Evolutionary conservation across 1,140 invertebrate species (phyloP).

Genomic region (Drosophila triauraria): DNA sequence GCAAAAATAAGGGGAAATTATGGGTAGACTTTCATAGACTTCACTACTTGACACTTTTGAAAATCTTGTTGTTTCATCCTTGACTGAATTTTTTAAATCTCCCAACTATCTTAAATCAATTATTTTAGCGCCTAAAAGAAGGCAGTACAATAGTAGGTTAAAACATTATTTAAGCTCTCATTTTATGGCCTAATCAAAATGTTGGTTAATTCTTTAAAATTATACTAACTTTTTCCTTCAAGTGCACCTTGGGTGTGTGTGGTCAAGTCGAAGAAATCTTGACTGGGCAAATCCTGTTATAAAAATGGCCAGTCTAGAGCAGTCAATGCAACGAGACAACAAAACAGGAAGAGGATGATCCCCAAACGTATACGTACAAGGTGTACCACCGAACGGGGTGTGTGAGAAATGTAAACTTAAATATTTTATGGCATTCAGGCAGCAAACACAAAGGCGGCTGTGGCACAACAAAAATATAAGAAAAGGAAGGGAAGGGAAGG

Average conservation of each 20-base stretch:
- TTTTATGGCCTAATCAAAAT: too few relatives aligned
- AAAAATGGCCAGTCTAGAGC: constrained; percentile 68
- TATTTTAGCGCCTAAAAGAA: not conserved
- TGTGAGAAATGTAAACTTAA: constrained; percentile 76
- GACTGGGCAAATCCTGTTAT: constrained; percentile 71
- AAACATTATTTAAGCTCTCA: too few relatives aligned
- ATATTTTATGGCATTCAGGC: constrained; percentile 76
- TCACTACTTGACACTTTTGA: too few relatives aligned
- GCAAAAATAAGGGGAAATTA: not conserved
- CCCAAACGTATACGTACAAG: constrained; percentile 1
- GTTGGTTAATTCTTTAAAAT: not conserved
- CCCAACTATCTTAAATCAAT: too few relatives aligned
- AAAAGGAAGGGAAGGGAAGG: not conserved
- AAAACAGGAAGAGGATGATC: constrained; percentile 28
- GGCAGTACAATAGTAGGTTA: not conserved
- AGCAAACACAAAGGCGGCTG: constrained; percentile 26
- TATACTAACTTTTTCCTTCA: not conserved
- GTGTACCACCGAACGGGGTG: not conserved
- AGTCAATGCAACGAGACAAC: constrained; percentile 57
- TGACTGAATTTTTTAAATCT: too few relatives aligned
- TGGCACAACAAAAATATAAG: constrained; percentile 2
- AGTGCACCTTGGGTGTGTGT: constrained; percentile 4
- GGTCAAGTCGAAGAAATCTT: constrained; percentile 50
- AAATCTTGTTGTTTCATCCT: too few relatives aligned
- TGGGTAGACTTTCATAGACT: not conserved